Evolutionary conservation across 2,888 invertebrate species (phyloP).

Genomic region (Sinelater perroti): DNA sequence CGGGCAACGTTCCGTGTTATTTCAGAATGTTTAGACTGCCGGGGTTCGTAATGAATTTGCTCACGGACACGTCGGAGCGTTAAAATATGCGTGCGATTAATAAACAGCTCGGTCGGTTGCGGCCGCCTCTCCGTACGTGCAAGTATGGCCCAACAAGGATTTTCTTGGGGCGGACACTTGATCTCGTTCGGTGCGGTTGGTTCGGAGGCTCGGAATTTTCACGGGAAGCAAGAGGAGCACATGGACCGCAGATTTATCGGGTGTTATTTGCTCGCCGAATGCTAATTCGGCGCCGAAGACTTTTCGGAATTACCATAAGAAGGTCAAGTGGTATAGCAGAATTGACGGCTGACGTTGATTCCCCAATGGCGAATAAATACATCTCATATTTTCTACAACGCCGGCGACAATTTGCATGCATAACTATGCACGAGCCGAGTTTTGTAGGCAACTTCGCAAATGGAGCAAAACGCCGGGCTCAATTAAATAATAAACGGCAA

Average conservation of each 20-base stretch:
- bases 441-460: slow-evolving; percentile 17
- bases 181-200: too few species aligned
- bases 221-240: too few species aligned
- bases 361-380: slow-evolving; percentile 12
- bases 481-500: slow-evolving; percentile 5
- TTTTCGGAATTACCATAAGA: slow-evolving; percentile 10
- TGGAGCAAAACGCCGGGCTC: slow-evolving; percentile 17
- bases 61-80: slow-evolving; percentile 9
- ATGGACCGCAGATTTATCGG: too few species aligned
- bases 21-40: slow-evolving; percentile 20
- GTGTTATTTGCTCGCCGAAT: not conserved
- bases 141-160: too few species aligned
- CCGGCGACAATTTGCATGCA: not conserved
- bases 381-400: slow-evolving; percentile 10
- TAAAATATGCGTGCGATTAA: slow-evolving; percentile 15
- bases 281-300: slow-evolving; percentile 4
- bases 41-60: slow-evolving; percentile 3
- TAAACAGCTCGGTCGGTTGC: slow-evolving; percentile 3
- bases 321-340: slow-evolving; percentile 9
- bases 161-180: too few species aligned
- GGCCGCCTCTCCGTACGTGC: too few species aligned
- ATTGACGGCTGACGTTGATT: slow-evolving; percentile 7
- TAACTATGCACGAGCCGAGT: slow-evolving; percentile 8
- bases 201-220: too few species aligned
- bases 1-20: slow-evolving; percentile 4